Evolutionary conservation across 1,140 invertebrate genomes (phyloP).

Genomic region (Drosophila insularis): DNA sequence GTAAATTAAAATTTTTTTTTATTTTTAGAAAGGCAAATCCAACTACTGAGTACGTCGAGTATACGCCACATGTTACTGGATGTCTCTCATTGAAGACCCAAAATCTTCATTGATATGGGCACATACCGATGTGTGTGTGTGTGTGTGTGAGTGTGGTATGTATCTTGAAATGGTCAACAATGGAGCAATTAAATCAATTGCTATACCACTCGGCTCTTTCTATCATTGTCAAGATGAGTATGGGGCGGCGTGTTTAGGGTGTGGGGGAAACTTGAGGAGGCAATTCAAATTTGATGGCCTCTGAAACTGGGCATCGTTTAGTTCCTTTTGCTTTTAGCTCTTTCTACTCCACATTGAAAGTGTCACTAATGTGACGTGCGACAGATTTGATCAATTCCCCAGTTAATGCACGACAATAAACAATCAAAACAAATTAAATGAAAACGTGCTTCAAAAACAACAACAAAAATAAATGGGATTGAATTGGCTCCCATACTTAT

Average conservation of each 20-base stretch:
- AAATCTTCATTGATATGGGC: background rate
- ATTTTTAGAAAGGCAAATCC: too few relatives aligned
- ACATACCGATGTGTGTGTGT: background rate
- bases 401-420: slow-evolving; percentile 47
- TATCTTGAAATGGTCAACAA: slow-evolving; percentile 3
- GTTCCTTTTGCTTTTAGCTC: background rate
- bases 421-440: slow-evolving; percentile 71
- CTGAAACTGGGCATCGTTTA: background rate
- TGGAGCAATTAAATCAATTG: slow-evolving; percentile 11
- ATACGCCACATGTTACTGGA: too few relatives aligned
- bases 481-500: background rate
- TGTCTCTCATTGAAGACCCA: background rate
- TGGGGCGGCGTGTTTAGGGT: background rate
- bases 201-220: background rate
- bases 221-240: background rate
- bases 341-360: slow-evolving; percentile 6
- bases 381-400: slow-evolving; percentile 52
- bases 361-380: slow-evolving; percentile 51
- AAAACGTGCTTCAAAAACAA: slow-evolving; percentile 39
- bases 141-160: too few relatives aligned
- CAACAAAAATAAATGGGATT: background rate
- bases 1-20: too few relatives aligned
- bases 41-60: too few relatives aligned
- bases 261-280: background rate
- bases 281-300: slow-evolving; percentile 44